These are phyloP conservation scores for Sialis lutaria DNA, from an alignment of 2,888 invertebrate species.

Conservation along the genomic window DNA sequence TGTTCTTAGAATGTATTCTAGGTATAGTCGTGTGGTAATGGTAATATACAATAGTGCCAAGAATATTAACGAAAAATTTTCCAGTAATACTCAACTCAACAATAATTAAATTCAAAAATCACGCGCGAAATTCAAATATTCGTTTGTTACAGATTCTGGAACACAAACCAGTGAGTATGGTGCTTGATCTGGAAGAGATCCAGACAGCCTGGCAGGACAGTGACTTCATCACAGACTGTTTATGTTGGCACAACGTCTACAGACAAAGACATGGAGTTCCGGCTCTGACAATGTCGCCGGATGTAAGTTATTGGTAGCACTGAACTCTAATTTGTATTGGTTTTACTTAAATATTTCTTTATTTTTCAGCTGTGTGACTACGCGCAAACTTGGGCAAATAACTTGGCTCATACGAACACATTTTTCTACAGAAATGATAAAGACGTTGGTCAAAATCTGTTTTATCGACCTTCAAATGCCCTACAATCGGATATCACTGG, in stretches of 20 bases:
- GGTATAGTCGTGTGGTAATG: too few species aligned
- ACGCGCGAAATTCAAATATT: background rate
- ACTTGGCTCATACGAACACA: slow-evolving; percentile 62
- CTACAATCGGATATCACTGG: slow-evolving; percentile 52
- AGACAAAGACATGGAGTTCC: slow-evolving; percentile 58
- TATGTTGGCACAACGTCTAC: slow-evolving; percentile 73
- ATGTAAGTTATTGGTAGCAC: slow-evolving; percentile 30
- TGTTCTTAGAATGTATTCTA: too few species aligned
- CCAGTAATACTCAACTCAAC: too few species aligned
- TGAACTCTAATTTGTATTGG: background rate
- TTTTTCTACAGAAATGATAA: slow-evolving; percentile 62
- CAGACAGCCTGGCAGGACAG: slow-evolving; percentile 64
- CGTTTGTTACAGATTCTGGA: slow-evolving; percentile 37
- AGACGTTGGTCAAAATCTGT: slow-evolving; percentile 65
- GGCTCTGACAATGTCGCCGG: slow-evolving; percentile 54
- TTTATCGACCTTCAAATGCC: slow-evolving; percentile 51
- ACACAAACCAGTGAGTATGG: slow-evolving; percentile 49
- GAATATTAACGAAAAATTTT: too few species aligned
- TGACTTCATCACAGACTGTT: slow-evolving; percentile 63
- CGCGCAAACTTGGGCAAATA: slow-evolving; percentile 79
- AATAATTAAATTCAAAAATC: too few species aligned
- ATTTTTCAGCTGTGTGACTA: slow-evolving; percentile 51
- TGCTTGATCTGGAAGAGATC: slow-evolving; percentile 50
- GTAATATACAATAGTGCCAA: too few species aligned
- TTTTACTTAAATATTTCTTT: slow-evolving; percentile 6